Base-by-base conservation (phyloP, 2,113 vertebrate genomes). In the Conger conger region DNA sequence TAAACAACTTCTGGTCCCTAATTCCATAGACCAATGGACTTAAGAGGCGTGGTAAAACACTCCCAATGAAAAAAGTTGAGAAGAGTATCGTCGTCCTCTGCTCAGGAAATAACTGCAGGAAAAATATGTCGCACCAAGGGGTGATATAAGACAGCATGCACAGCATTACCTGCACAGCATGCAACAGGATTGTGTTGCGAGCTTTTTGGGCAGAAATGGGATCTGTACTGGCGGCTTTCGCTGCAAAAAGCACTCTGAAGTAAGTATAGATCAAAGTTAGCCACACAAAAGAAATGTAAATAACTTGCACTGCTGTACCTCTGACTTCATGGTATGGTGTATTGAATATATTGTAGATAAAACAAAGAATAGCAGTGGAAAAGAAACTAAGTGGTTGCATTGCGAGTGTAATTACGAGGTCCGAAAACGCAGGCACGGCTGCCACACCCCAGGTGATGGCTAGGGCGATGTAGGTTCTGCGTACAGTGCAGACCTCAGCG, bases 21-120 rank as follows among this genome's bases (percentile, higher is more conserved):
- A 88, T 27, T 4, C 92, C 91, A 60, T 93, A 93, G 86, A 93
- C 92, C 79, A 93, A 81, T 0, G 92, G 92, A 38, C 90, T 93
- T 50, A 94, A 89, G 68, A 92, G 85, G 38, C 91, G 86, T 9
- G 91, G 92, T 0, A 92, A 11, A 4, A 94, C 45, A 1, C 80
- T 88, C 83, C 76, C 82, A 0, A 92, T 35, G 54, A 92, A 20
- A 81, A 89, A 93, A 63, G 9, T 82, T 16, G 4, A 1, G 83
- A 91, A 91, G 11, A 85, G 0, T 27, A 91, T 80, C 3, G 33
- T 86, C 42, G 37, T 86, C 13, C 80, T 45, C 0, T 83, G 4
- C 0, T 2, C 0, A 0, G 91, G 90, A 37, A 86, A 42, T 1
- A 80, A 17, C 50, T 76, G 45, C 54, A 84, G 0, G 11, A 90